These are phyloP conservation scores for Brachionus plicatilis DNA, from an alignment of 1,140 invertebrate genomes.

Conservation along the genomic window DNA sequence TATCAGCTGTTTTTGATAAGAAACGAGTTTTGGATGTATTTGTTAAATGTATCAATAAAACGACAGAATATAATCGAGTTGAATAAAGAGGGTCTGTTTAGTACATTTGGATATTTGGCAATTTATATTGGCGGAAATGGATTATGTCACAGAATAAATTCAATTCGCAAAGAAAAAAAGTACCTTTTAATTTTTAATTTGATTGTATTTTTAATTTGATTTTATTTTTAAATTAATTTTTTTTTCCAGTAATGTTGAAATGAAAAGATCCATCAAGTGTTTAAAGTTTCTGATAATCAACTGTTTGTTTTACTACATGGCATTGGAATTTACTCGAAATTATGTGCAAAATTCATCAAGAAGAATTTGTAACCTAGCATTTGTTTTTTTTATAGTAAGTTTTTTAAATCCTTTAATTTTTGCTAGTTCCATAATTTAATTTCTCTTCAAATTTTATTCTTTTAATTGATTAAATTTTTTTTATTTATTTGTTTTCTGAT, in stretches of 20 bases:
- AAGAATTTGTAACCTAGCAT: not conserved
- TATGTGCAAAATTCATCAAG: not conserved
- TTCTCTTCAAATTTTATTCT: no score
- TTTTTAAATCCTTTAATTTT: no score
- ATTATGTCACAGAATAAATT: not conserved
- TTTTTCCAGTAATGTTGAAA: not conserved
- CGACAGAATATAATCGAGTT: conserved; percentile 60
- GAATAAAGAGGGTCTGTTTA: conserved; percentile 82
- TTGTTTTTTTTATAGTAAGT: not conserved
- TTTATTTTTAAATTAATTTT: not conserved
- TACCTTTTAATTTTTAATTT: not conserved
- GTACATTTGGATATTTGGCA: conserved; percentile 73
- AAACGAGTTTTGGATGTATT: not conserved
- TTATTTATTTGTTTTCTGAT: no score
- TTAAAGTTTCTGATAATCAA: not conserved
- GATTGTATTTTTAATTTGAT: not conserved
- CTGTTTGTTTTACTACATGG: not conserved
- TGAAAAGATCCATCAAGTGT: not conserved
- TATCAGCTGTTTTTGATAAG: not conserved
- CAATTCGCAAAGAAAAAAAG: not conserved
- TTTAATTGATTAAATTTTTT: no score
- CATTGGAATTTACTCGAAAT: not conserved
- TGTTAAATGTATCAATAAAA: not conserved
- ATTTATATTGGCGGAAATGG: conserved; percentile 64
- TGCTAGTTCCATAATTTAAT: no score